Conservation (phyloP, 2,113 vertebrate species). For the Chauna torquata region DNA sequence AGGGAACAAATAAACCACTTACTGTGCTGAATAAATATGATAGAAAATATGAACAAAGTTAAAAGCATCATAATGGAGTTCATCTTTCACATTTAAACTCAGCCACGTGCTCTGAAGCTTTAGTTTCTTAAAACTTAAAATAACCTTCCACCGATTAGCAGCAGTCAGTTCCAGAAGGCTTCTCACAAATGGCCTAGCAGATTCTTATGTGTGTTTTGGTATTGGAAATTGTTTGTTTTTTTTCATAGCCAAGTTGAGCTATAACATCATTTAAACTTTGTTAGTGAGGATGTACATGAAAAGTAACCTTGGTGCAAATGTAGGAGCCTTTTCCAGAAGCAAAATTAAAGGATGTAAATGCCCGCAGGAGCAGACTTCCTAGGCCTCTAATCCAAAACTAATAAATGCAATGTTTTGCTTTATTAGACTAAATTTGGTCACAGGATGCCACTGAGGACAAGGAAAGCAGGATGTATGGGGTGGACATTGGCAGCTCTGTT, state of each 20-base stretch:
- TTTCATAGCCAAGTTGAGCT: not conserved
- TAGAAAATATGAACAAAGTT: not conserved
- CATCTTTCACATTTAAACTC: not conserved
- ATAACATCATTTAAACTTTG: not conserved
- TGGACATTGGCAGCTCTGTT: not conserved
- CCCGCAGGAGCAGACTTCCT: not conserved
- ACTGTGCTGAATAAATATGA: not conserved
- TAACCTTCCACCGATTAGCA: not conserved
- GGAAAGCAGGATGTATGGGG: not conserved
- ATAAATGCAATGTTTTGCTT: not conserved
- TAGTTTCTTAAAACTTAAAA: not conserved
- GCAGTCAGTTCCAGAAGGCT: not conserved
- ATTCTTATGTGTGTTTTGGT: not conserved
- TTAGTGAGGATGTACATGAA: not conserved
- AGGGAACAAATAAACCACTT: slow-evolving; percentile 14
- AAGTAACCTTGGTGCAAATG: not conserved
- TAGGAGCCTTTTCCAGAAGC: not conserved
- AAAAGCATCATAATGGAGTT: not conserved
- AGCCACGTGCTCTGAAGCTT: not conserved
- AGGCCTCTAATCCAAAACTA: not conserved
- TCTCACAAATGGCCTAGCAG: not conserved
- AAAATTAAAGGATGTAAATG: not conserved
- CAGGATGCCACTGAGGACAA: not conserved
- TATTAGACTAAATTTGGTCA: not conserved
- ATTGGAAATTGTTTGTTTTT: not conserved